These are phyloP conservation scores for Meteorus cinctellus DNA, from an alignment of 2,888 invertebrate species.

Conservation along the genomic window DNA sequence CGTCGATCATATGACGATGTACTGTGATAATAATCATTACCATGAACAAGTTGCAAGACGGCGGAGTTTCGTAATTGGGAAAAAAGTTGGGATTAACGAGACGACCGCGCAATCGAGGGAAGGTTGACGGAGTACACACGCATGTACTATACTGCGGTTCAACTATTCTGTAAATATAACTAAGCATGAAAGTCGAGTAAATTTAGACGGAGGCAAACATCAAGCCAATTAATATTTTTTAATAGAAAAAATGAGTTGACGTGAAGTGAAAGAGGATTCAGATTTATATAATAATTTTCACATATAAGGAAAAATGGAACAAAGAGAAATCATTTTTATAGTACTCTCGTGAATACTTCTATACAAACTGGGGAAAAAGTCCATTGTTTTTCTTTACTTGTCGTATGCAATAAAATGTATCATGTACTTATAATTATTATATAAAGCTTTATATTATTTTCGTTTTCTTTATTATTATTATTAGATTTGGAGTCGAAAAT, in stretches of 20 bases:
- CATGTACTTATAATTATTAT: too few relatives aligned
- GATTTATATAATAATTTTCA: background rate
- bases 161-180: slow-evolving; percentile 35
- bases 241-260: background rate
- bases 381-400: background rate
- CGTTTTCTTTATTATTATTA: background rate
- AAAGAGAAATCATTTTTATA: background rate
- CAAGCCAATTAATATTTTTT: slow-evolving; percentile 2
- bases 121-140: background rate
- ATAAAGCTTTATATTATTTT: background rate
- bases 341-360: background rate
- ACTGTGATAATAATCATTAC: background rate
- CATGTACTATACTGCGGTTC: background rate
- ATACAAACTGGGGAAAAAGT: background rate
- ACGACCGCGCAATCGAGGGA: background rate
- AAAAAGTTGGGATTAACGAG: slow-evolving; percentile 36
- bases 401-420: background rate
- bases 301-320: background rate
- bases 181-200: slow-evolving; percentile 7
- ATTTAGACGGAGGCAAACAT: background rate
- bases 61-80: slow-evolving; percentile 40
- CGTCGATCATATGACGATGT: background rate
- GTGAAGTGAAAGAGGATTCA: background rate
- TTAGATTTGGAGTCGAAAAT: background rate
- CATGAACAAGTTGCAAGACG: slow-evolving; percentile 3